phyloP scores from a whole-genome alignment of 35 echinoderm and acorn worm species.

The Lytechinus variegatus region DNA sequence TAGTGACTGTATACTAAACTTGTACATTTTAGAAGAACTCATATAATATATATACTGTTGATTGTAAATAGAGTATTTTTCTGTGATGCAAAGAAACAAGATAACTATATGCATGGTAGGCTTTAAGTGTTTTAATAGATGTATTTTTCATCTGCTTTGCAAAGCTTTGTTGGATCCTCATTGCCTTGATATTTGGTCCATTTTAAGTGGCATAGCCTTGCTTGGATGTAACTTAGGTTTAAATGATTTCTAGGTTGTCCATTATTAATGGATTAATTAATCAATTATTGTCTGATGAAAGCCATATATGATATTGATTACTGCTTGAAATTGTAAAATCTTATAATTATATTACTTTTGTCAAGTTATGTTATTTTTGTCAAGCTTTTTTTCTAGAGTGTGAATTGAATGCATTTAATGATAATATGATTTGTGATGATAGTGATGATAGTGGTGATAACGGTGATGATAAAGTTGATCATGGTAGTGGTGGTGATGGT shows the following conservation, averaged over 20 bases:
- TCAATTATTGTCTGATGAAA: not conserved
- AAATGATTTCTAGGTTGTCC: not conserved
- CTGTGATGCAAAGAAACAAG: not conserved
- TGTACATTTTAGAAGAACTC: not conserved
- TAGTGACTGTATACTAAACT: not conserved
- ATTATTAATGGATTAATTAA: too few relatives aligned
- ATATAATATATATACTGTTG: not conserved
- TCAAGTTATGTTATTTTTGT: not conserved
- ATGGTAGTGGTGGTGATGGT: too few relatives aligned
- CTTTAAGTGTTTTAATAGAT: not conserved
- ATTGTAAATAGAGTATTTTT: not conserved
- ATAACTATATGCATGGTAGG: not conserved
- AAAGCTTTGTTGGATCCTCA: not conserved
- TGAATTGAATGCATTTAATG: too few relatives aligned
- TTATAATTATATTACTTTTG: not conserved
- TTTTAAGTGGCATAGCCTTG: not conserved
- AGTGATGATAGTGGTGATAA: too few relatives aligned
- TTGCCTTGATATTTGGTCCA: not conserved
- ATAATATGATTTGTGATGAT: too few relatives aligned
- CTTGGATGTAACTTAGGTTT: not conserved
- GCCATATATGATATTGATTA: not conserved
- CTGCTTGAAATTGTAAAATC: not conserved
- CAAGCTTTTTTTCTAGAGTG: too few relatives aligned
- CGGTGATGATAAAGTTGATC: too few relatives aligned
- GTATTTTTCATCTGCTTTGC: not conserved